These are phyloP conservation scores for Anableps anableps DNA, from an alignment of 2,797 vertebrate genomes.

Conservation along the genomic window DNA sequence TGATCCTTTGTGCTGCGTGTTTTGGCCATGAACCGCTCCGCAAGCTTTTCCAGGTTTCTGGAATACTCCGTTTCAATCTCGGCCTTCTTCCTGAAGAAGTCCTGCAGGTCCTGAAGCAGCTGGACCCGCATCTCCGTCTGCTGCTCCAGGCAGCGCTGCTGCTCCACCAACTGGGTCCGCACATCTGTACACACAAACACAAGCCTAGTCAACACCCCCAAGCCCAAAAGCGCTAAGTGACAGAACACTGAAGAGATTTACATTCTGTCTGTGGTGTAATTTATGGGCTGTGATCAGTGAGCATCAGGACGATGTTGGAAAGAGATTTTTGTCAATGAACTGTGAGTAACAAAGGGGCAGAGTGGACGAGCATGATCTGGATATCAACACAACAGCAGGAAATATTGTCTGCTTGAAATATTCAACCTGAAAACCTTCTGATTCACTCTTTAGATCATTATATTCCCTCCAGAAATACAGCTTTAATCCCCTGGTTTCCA, in stretches of 20 bases:
- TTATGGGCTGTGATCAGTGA: neutral
- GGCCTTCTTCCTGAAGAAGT: conserved; percentile 98
- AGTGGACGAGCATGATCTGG: neutral
- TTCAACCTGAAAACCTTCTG: neutral
- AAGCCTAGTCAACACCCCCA: neutral
- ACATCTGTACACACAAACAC: conserved; percentile 81
- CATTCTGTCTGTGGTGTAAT: neutral
- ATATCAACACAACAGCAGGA: neutral
- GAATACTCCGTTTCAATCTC: conserved; percentile 99
- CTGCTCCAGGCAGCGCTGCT: conserved; percentile 98
- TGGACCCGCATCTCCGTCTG: conserved; percentile 98
- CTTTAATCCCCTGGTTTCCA: neutral
- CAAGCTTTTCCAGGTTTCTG: conserved; percentile 94
- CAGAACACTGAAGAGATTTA: neutral
- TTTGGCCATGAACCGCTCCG: conserved; percentile 98
- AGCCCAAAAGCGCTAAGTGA: neutral
- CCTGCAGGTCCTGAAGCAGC: conserved; percentile 97
- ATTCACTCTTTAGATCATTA: neutral
- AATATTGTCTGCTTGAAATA: neutral
- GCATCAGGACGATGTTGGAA: neutral
- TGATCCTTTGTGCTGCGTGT: conserved; percentile 98
- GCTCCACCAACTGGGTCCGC: conserved; percentile 94
- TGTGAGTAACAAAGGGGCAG: neutral
- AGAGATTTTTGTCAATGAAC: neutral
- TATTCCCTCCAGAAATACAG: neutral